phyloP scores from a whole-genome alignment of 2,888 invertebrate genomes.

The Patella pellucida region DNA sequence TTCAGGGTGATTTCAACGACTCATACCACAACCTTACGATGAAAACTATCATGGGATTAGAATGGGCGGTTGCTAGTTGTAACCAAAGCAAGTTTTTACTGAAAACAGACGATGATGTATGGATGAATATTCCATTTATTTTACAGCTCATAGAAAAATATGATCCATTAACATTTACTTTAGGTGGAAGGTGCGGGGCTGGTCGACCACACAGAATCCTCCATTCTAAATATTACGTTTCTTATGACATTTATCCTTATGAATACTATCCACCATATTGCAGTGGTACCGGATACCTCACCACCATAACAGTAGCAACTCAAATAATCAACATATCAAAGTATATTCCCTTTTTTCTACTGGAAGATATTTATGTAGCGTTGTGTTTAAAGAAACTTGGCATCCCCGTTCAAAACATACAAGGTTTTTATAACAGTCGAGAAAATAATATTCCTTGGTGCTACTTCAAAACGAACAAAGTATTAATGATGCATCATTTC shows the following conservation, averaged over 20 bases:
- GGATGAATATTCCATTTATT: conserved; percentile 20
- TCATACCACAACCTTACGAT: conserved; percentile 15
- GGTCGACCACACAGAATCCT: background rate
- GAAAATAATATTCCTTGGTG: background rate
- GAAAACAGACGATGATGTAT: conserved; percentile 27
- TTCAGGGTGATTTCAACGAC: conserved; percentile 19
- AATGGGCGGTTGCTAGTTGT: conserved; percentile 14
- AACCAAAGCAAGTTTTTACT: conserved; percentile 19
- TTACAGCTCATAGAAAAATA: conserved; percentile 3
- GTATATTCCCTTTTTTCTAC: conserved; percentile 20
- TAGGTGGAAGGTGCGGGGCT: conserved; percentile 4
- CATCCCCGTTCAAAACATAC: background rate
- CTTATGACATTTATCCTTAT: background rate
- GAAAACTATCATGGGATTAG: conserved; percentile 23
- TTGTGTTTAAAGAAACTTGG: conserved; percentile 15
- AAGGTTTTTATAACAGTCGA: background rate
- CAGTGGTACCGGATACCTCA: conserved; percentile 24
- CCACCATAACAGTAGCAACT: conserved; percentile 6
- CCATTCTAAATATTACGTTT: conserved; percentile 21
- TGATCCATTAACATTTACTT: conserved; percentile 7
- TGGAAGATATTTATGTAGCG: conserved; percentile 27
- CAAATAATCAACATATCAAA: conserved; percentile 13
- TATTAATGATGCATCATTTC: background rate
- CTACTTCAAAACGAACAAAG: background rate
- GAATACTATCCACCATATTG: conserved; percentile 22